These are phyloP conservation scores for Betta splendens DNA, from an alignment of 2,797 vertebrate species.

Conservation along the genomic window DNA sequence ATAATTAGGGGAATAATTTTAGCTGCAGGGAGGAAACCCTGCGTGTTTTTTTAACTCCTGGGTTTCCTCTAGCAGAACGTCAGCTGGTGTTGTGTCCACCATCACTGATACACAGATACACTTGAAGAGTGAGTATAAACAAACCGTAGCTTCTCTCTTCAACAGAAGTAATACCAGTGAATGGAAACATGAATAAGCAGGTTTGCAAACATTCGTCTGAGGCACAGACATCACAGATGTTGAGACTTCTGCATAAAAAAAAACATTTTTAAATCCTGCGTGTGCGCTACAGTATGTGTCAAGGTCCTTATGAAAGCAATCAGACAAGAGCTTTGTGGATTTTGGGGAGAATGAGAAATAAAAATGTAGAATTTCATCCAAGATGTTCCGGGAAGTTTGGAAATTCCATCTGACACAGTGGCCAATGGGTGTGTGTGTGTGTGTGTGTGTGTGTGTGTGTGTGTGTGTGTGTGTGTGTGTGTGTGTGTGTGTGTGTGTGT, in stretches of 20 bases:
- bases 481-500: slow-evolving; percentile 23
- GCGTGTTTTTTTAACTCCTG: slow-evolving; percentile 30
- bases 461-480: slow-evolving; percentile 25
- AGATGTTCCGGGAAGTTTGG: slow-evolving; percentile 77
- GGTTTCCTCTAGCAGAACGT: slow-evolving; percentile 58
- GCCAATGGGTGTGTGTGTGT: slow-evolving; percentile 29
- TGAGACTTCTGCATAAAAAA: slow-evolving; percentile 26
- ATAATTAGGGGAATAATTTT: slow-evolving; percentile 73
- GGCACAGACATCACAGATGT: slow-evolving; percentile 47
- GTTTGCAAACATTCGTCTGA: slow-evolving; percentile 49
- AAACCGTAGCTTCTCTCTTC: slow-evolving; percentile 3
- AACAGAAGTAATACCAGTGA: slow-evolving; percentile 34
- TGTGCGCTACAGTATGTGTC: slow-evolving; percentile 16
- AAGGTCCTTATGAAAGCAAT: slow-evolving; percentile 43
- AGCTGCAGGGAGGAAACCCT: slow-evolving; percentile 70
- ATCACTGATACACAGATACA: neutral
- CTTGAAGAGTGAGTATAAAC: neutral
- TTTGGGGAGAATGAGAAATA: slow-evolving; percentile 65
- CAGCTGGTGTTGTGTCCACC: slow-evolving; percentile 55
- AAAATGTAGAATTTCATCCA: slow-evolving; percentile 70
- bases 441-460: too few species aligned
- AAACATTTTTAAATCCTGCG: slow-evolving; percentile 1
- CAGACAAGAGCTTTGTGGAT: slow-evolving; percentile 56
- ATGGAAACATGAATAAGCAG: slow-evolving; percentile 38
- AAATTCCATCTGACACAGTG: slow-evolving; percentile 78